Conservation (phyloP, 2,797 vertebrate genomes). For the Serranus cabrilla region DNA sequence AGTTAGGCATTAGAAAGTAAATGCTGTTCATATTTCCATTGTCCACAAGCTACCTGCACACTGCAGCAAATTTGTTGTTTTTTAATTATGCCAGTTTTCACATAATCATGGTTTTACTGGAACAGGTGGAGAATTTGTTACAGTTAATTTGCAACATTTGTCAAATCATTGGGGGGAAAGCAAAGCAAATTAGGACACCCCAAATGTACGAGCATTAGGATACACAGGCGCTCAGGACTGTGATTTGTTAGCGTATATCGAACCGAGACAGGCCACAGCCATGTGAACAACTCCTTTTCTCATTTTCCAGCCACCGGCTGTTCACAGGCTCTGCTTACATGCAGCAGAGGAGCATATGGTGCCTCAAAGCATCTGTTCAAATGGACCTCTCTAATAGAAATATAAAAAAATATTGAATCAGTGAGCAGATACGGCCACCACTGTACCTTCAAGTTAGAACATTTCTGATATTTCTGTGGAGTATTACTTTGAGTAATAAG, state of each 20-base stretch:
- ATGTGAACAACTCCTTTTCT: slow-evolving; percentile 27
- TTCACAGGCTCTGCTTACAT: slow-evolving; percentile 36
- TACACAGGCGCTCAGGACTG: slow-evolving; percentile 24
- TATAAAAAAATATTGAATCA: slow-evolving; percentile 26
- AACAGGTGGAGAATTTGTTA: slow-evolving; percentile 69
- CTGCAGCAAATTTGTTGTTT: slow-evolving; percentile 25
- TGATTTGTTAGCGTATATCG: slow-evolving; percentile 55
- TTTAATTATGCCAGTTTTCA: slow-evolving; percentile 33
- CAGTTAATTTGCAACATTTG: slow-evolving; percentile 70
- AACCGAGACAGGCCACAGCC: slow-evolving; percentile 37
- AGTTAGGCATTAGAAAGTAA: not conserved
- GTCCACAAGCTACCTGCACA: not conserved
- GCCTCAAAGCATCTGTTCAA: slow-evolving; percentile 53
- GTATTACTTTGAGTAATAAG: not conserved
- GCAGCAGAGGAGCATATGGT: slow-evolving; percentile 48
- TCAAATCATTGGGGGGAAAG: slow-evolving; percentile 48
- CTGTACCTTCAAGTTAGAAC: slow-evolving; percentile 4
- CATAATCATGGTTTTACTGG: slow-evolving; percentile 39
- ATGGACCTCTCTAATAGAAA: slow-evolving; percentile 26
- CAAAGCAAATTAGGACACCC: slow-evolving; percentile 44
- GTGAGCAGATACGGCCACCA: not conserved
- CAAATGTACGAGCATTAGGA: slow-evolving; percentile 43
- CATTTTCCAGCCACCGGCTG: slow-evolving; percentile 53
- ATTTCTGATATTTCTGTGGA: not conserved
- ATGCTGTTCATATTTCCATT: slow-evolving; percentile 2